Evolutionary conservation across 2,797 vertebrate genomes (phyloP), one percentile per base, ranked within the genome.

Genomic region (Anomalospiza imberbis): DNA sequence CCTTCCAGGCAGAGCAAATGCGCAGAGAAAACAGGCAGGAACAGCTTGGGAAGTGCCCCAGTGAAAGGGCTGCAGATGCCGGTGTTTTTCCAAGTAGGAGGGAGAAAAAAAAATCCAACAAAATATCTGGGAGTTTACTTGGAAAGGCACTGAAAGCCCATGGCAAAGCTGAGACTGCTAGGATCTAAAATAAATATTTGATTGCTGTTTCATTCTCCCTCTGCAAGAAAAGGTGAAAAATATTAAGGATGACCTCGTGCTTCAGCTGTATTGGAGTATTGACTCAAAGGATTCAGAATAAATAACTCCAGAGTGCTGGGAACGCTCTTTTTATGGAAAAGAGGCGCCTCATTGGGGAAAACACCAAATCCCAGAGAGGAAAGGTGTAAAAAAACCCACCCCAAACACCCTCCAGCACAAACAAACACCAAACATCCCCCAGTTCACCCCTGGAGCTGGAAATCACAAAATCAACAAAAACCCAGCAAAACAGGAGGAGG

Each of bases 151-250:
- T 70, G 44, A 91, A 62, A 91, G 75, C 29, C 51, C 24, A 40
- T 11, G 55, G 67, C 76, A 87, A 86, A 85, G n/a, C 40, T 5
- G 8, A 70, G 84, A 55, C 83, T 8, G 2, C 71, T 48, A 74
- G 86, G 78, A 85, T 91, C 71, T 82, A 50, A 87, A 83, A 79
- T 89, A 91, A 95, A 92, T 91, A 81, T 95, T 89, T 87, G 71
- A 70, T 81, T 68, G 84, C 44, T 84, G 32, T 57, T 82, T 70
- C 44, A 7, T 70, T 34, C 74, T 82, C 71, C 44, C n/a, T 62
- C 47, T 73, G 71, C 53, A 45, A 54, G 55, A 62, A 88, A 86
- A 81, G 79, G 85, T 42, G 72, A 72, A 29, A 42, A 76, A 79
- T 81, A 67, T 82, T 91, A 76, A 20, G n/a, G 42, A 19, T 85